A percentile compares a stretch with the other conserved stretches of the same genome.
Evolutionary conservation across 2,888 invertebrate genomes (phyloP).

Genomic region (Pheosia gnoma): DNA sequence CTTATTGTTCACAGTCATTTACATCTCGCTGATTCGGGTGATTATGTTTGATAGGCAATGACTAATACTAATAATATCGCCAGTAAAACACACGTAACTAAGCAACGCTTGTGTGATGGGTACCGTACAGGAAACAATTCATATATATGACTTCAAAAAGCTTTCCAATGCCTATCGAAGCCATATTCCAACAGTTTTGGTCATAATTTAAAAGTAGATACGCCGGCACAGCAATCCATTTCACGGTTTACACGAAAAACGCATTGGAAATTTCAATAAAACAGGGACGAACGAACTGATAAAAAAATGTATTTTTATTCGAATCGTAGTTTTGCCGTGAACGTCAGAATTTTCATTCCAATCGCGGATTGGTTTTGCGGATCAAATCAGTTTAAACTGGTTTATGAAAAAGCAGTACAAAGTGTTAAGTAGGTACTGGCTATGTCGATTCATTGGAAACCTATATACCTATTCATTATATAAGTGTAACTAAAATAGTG

Average conservation of each 20-base stretch:
- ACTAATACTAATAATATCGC: too few relatives aligned
- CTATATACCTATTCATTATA: too few relatives aligned
- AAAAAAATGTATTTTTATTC: not conserved
- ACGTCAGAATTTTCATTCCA: not conserved
- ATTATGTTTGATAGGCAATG: too few relatives aligned
- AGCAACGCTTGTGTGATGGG: too few relatives aligned
- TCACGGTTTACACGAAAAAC: not conserved
- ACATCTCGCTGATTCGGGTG: too few relatives aligned
- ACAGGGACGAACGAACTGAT: not conserved
- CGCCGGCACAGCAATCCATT: not conserved
- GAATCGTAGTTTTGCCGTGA: not conserved
- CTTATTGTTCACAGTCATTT: too few relatives aligned
- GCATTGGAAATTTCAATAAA: slow-evolving; percentile 4
- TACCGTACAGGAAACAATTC: too few relatives aligned
- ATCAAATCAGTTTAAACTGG: not conserved
- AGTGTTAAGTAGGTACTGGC: too few relatives aligned
- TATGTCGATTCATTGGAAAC: too few relatives aligned
- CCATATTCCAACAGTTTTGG: not conserved
- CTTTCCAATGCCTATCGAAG: not conserved
- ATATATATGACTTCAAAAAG: not conserved
- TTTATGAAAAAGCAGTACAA: not conserved
- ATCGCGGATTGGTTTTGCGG: not conserved
- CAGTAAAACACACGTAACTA: too few relatives aligned
- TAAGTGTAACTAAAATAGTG: too few relatives aligned
- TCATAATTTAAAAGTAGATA: not conserved